A percentile compares a stretch with the other conserved stretches of the same genome.
phyloP scores from a whole-genome alignment of 2,113 vertebrate genomes.

The zebrafish (Danio rerio) region GRCz12tu NC_133188.1:25486501-25487000 shows the following conservation, averaged over 20 bases:
- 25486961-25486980: constrained; percentile 1
- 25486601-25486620: no score
- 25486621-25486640: no score
- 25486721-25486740: background rate
- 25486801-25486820: background rate
- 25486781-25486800: background rate
- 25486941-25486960: constrained; percentile 7
- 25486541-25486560: no score
- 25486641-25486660: no score
- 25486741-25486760: background rate
- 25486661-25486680: no score
- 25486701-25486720: background rate
- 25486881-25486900: constrained; percentile 12
- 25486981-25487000: background rate
- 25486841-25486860: background rate
- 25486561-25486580: no score
- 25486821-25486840: no score
- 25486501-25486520: no score
- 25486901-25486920: constrained; percentile 3
- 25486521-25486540: no score
- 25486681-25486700: no score
- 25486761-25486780: background rate
- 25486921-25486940: constrained; percentile 35
- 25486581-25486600: no score
- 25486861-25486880: constrained; percentile 2